Conservation (phyloP, 2,797 vertebrate species). For the Mormyrus proboscirostris region DNA sequence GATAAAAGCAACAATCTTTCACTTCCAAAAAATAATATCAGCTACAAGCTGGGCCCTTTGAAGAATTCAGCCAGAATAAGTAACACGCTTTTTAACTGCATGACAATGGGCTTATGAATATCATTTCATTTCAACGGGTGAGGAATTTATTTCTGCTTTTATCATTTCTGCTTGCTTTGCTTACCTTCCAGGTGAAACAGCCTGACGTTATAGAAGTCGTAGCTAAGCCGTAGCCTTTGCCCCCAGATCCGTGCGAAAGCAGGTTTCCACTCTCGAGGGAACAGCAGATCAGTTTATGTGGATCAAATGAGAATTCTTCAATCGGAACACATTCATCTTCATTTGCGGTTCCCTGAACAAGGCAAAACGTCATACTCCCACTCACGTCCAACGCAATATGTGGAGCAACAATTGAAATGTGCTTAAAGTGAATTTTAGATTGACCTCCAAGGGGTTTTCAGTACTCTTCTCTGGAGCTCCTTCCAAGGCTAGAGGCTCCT, state of each 20-base stretch:
- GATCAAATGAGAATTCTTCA: slow-evolving; percentile 73
- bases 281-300: slow-evolving; percentile 68
- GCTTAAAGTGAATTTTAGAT: neutral
- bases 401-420: neutral
- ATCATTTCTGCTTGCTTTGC: neutral
- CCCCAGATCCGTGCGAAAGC: slow-evolving; percentile 69
- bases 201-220: slow-evolving; percentile 72
- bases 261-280: slow-evolving; percentile 68
- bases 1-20: neutral
- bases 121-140: neutral
- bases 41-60: neutral
- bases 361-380: neutral
- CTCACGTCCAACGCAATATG: neutral
- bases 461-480: slow-evolving; percentile 42
- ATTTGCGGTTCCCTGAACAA: slow-evolving; percentile 49
- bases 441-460: slow-evolving; percentile 53
- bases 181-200: slow-evolving; percentile 74
- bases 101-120: neutral
- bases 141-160: neutral
- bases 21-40: neutral
- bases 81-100: neutral
- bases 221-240: slow-evolving; percentile 71
- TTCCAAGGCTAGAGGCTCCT: slow-evolving; percentile 55
- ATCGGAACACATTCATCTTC: slow-evolving; percentile 72
- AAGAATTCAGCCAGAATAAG: neutral